These are phyloP conservation scores for Sternarchorhynchus goeldii DNA, from an alignment of 2,797 vertebrate genomes.

Conservation along the genomic window DNA sequence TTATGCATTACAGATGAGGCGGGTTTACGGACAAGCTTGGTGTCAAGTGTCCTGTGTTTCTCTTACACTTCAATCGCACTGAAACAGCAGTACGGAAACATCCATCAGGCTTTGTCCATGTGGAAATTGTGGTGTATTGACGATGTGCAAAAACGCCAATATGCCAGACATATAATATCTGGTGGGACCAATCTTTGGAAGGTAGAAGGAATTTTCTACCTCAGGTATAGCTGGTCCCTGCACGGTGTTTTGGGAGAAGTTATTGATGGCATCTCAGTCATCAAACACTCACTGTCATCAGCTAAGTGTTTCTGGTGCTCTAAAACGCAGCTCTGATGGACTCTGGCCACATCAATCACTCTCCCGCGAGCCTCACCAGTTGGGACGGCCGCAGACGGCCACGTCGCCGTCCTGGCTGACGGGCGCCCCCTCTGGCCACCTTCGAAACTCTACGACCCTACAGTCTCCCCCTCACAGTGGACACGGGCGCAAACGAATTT, in stretches of 20 bases:
- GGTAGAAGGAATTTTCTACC: not conserved
- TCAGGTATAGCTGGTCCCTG: slow-evolving; percentile 8
- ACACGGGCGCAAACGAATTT: slow-evolving; percentile 39
- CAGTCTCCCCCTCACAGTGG: slow-evolving; percentile 49
- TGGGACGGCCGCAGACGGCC: slow-evolving; percentile 36
- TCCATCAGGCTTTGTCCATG: too few species aligned
- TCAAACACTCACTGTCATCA: slow-evolving; percentile 39
- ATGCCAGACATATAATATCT: too few species aligned
- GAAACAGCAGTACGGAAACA: not conserved
- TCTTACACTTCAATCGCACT: not conserved
- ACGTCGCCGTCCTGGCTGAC: slow-evolving; percentile 5
- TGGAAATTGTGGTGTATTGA: too few species aligned
- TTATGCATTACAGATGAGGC: not conserved
- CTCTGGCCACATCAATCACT: slow-evolving; percentile 49
- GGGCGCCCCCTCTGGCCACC: not conserved
- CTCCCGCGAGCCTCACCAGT: slow-evolving; percentile 46
- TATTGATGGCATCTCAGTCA: slow-evolving; percentile 42
- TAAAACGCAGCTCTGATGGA: slow-evolving; percentile 44
- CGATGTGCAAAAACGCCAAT: too few species aligned
- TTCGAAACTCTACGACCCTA: slow-evolving; percentile 25
- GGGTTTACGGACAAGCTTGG: not conserved
- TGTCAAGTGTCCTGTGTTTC: not conserved
- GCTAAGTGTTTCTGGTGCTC: slow-evolving; percentile 40
- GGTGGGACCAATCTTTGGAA: not conserved
- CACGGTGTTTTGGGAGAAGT: slow-evolving; percentile 22